Evolutionary conservation across 2,888 invertebrate species (phyloP), one percentile per base, ranked within the genome.

Genomic region (Sylvicola cinctus): DNA sequence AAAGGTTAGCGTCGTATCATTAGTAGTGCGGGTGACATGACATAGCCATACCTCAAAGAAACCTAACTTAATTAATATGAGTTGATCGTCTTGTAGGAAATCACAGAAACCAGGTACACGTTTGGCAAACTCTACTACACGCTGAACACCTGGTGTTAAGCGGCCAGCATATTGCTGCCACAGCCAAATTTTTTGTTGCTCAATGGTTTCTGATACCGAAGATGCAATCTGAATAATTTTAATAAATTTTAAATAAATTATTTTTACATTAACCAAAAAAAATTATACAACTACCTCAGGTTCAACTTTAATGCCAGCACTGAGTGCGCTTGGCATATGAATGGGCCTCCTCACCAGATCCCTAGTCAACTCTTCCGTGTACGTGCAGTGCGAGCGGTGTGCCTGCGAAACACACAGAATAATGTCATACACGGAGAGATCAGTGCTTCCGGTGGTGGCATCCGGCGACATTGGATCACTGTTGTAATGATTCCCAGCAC

Each of bases 1-100:
- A 52, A 93, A 85, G 39, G 87, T 79, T 54, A 95, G 63, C 43
- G 74, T 70, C 33, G 73, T 65, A 38, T 74, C 69, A 38, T 74
- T 68, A 27, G 73, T 73, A 29, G 83, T 78, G 42, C 79, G 70
- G 8, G 85, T 71, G 41, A 83, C 75, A 49, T 90, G 77, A 32
- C 83, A 75, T 43, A 93, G 66, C 91, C 93, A 95, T 41, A 91
- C 75, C 61, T 95, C 95, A 57, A 91, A 90, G 65, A 96, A 96
- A 40, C 93, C 91, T 51, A 77, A 73, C 66, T 96, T 95, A 50
- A 95, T 88, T 43, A 96, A 70, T 45, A 93, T 88, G 45, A 96
- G 68, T 60, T 96, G 95, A 61, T 95, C 95, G 53, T 93, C 93
- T 60, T 95, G 93, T 35, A 78, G 73, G 45, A 95, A 70, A 44